Evolutionary conservation across 1,140 invertebrate species (phyloP), one percentile per base, ranked within the genome.

Genomic region (Acromyrmex charruanus): DNA sequence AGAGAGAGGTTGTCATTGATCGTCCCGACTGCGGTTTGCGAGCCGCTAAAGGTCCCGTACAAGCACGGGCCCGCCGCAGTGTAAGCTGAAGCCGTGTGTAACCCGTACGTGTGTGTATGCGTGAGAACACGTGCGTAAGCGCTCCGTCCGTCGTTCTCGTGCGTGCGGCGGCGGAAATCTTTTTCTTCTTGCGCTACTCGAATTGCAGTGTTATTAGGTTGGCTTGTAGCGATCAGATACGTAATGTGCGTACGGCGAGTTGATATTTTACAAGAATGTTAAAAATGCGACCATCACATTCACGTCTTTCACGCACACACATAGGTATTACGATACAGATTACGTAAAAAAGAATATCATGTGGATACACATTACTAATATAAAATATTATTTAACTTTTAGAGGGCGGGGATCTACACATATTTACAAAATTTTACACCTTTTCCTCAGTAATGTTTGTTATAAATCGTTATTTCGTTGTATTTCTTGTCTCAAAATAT

Each of bases 1-100:
- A 77, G 85, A 66, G 65, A 86, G 91, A 94, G 92, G 88, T 95
- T 95, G 94, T 95, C 95, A 95, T 95, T 95, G 94, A 95, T 95
- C 94, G 94, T 94, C 94, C 92, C 92, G 94, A 94, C 93, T 94
- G 90, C 90, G 92, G 92, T 92, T 92, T 91, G 91, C 90, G 92
- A 94, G 94, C 93, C 93, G 93, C 94, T 94, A 95, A 95, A 95
- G 94, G 95, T 95, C 95, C 95, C 95, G 94, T 95, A 95, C 94
- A 93, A 94, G 94, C 93, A 94, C 91, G 91, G 92, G 92, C 92
- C 90, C 90, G 92, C 89, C 89, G 92, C 91, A 90, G 88, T 87
- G 88, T 88, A 87, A 39, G 82, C 85, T 84, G 90, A 88, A 89
- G 89, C 85, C 82, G 72, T 82, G 92, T 88, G 91, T 72, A 53